Base-by-base conservation (phyloP, 2,888 invertebrate genomes). In the Synergus gifuensis region DNA sequence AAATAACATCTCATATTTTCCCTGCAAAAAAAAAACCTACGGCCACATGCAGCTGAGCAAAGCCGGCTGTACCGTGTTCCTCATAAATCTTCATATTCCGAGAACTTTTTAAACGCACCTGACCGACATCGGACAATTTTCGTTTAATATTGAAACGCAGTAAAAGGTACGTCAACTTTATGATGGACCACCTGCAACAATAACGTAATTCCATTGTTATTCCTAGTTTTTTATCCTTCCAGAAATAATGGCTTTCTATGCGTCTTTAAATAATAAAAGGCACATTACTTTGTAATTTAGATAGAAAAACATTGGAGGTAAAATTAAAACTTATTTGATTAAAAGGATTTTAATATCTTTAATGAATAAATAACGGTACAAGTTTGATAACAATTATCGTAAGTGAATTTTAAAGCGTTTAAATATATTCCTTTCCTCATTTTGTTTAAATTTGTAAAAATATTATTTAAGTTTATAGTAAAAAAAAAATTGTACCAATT, bases 1-100 rank as follows among this genome's bases (percentile, higher is more conserved):
- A 73, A 73, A 49, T 54, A 73, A 54, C 73, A 54, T 36, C 42
- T 66, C 54, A 73, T 73, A 54, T 54, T 73, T 73, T 73, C n/a
- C 16, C 5, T n/a, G 73, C 11, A 22, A 73, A 73, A 58, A 67
- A 69, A 36, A 69, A 73, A 73, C 28, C 18, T 62, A 9, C 18
- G 11, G 28, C 62, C 62, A 62, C 12, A 58, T 58, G 58, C 18
- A 58, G 9, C 54, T 28, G 46, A 69, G 9, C 16, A 49, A 49
- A 46, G 49, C 28, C 49, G 11, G 28, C 49, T 11, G 58, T 58
- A 58, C 18, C 18, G 58, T 49, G 46, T 49, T 49, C n/a, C 49
- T 69, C 49, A 69, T 69, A 69, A 69, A 69, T 69, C 58, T 58
- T 58, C 58, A 44, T 69, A 69, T 49, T 49, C 2, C 49, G 46